Percentiles rank a stretch among this genome's conserved stretches.
These are phyloP conservation scores for Spatulosminthurus flaviceps DNA, from an alignment of 2,888 invertebrate genomes.

Conservation along the genomic window DNA sequence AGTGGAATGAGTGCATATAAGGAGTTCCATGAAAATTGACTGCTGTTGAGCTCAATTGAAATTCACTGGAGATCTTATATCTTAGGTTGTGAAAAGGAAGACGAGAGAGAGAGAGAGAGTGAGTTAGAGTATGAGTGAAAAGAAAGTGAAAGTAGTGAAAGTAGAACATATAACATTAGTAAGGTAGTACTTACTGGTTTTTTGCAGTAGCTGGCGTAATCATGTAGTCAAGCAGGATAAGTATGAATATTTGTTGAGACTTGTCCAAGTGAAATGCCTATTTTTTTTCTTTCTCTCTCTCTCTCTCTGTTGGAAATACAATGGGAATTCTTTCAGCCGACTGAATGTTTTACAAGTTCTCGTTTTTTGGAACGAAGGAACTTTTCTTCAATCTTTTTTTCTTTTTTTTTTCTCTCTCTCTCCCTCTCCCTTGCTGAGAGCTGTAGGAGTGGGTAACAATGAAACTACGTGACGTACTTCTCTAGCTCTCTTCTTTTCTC, in stretches of 20 bases:
- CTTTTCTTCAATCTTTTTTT: too few species aligned
- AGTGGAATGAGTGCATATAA: neutral
- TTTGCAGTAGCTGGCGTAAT: neutral
- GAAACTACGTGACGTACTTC: slow-evolving; percentile 11
- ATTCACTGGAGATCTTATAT: neutral
- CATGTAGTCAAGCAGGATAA: slow-evolving; percentile 8
- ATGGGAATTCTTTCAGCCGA: slow-evolving; percentile 9
- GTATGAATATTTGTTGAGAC: slow-evolving; percentile 14
- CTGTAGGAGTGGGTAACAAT: neutral
- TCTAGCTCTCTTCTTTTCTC: too few species aligned
- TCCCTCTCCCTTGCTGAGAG: neutral
- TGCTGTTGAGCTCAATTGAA: slow-evolving; percentile 5
- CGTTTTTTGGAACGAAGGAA: too few species aligned
- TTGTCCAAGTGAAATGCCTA: slow-evolving; percentile 14
- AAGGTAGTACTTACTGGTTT: too few species aligned
- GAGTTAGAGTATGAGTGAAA: slow-evolving; percentile 10
- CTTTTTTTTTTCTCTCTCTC: too few species aligned
- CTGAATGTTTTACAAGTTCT: slow-evolving; percentile 18
- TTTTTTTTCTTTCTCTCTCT: neutral
- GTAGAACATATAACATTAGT: neutral
- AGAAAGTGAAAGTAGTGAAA: neutral
- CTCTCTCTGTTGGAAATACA: neutral
- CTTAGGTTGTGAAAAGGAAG: neutral
- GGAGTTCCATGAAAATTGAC: neutral
- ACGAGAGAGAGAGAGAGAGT: neutral